phyloP scores from a whole-genome alignment of 2,113 vertebrate species.

The Hemiscyllium ocellatum region DNA sequence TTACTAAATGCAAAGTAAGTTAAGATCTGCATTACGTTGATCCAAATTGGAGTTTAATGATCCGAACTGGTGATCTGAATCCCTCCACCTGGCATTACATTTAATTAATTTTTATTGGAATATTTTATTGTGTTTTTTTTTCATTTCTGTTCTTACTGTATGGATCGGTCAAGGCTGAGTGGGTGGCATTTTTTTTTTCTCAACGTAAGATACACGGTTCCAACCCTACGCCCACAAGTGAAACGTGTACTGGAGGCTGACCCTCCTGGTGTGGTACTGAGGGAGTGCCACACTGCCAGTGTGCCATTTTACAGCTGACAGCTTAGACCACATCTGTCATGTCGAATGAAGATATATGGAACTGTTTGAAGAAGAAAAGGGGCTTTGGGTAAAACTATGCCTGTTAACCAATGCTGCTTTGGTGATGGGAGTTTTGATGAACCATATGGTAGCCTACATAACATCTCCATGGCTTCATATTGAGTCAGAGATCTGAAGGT shows the following conservation, averaged over 20 bases:
- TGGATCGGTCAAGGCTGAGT: background rate
- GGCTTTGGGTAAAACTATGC: too few species aligned
- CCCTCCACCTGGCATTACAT: background rate
- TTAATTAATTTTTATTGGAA: background rate
- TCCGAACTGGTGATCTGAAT: background rate
- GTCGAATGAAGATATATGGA: background rate
- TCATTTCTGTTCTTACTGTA: background rate
- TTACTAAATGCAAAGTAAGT: background rate
- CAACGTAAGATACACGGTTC: background rate
- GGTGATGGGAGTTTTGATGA: too few species aligned
- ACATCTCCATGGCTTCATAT: too few species aligned
- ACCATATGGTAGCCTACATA: too few species aligned
- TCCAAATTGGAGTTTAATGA: slow-evolving; percentile 22
- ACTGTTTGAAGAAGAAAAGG: background rate
- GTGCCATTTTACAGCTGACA: background rate
- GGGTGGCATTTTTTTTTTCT: background rate
- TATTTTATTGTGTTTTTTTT: background rate
- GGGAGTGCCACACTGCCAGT: background rate
- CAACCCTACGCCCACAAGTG: background rate
- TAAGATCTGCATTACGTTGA: background rate
- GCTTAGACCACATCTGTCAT: background rate
- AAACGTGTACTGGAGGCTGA: background rate
- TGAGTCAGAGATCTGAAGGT: too few species aligned
- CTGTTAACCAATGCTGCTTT: too few species aligned
- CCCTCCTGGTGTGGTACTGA: background rate